Percentiles rank a stretch among this genome's conserved stretches.
Conservation (phyloP, 2,888 invertebrate genomes). For the Eurytoma adleriae region DNA sequence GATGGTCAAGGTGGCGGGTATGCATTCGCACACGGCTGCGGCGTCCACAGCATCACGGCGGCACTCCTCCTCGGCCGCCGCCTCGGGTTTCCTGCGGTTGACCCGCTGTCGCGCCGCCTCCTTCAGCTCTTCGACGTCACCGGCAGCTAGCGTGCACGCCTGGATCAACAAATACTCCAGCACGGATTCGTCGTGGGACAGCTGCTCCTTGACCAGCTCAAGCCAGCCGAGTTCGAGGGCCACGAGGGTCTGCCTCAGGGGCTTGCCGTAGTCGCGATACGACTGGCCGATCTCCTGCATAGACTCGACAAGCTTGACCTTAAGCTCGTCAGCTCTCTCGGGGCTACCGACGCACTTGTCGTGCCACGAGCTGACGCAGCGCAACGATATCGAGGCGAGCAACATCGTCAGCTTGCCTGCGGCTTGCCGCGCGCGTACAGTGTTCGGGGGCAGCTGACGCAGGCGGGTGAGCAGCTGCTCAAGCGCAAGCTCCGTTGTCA, state of each 20-base stretch:
- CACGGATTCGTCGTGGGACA: constrained; percentile 66
- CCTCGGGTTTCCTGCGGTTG: constrained; percentile 60
- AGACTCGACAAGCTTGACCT: constrained; percentile 65
- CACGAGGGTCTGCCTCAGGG: constrained; percentile 69
- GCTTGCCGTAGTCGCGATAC: constrained; percentile 68
- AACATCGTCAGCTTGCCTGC: constrained; percentile 69
- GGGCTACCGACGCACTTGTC: constrained; percentile 67
- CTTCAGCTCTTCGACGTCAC: constrained; percentile 70
- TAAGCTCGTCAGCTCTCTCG: constrained; percentile 59
- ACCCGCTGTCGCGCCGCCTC: constrained; percentile 63
- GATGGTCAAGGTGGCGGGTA: constrained; percentile 71
- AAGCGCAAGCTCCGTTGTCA: constrained; percentile 68
- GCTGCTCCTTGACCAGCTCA: constrained; percentile 66
- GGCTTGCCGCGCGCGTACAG: constrained; percentile 56
- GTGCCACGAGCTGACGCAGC: constrained; percentile 71
- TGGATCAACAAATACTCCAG: constrained; percentile 70
- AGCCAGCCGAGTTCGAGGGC: constrained; percentile 69
- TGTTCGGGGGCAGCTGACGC: constrained; percentile 60
- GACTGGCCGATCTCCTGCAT: constrained; percentile 70
- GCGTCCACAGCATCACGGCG: constrained; percentile 59
- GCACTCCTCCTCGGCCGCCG: constrained; percentile 46
- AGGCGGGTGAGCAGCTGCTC: constrained; percentile 67
- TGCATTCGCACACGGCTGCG: constrained; percentile 64
- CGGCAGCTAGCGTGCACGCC: constrained; percentile 67
- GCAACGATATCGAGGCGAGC: constrained; percentile 69